Conservation (phyloP, 2,888 invertebrate genomes). For the Cactoblastis cactorum region DNA sequence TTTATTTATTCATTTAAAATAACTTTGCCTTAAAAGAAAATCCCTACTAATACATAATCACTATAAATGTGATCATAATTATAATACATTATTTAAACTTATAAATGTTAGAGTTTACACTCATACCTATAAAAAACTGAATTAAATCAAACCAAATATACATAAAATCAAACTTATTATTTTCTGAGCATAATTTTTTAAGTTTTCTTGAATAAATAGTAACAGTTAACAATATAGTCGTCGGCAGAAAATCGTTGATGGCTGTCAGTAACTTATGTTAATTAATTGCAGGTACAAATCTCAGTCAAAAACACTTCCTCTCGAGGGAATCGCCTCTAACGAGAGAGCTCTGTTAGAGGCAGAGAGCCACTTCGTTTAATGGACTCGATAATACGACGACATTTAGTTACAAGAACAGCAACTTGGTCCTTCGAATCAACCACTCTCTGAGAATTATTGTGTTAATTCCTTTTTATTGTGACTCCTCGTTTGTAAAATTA, state of each 20-base stretch:
- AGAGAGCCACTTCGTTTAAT: conserved; percentile 2
- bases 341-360: conserved; percentile 6
- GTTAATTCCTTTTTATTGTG: background rate
- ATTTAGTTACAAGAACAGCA: background rate
- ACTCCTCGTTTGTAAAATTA: too few relatives aligned
- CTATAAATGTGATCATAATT: too few relatives aligned
- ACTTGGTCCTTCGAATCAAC: background rate
- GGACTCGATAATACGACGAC: conserved; percentile 1
- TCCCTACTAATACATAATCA: too few relatives aligned
- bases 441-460: background rate
- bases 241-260: background rate
- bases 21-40: too few relatives aligned
- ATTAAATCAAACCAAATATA: too few relatives aligned
- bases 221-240: background rate
- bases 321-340: conserved; percentile 10
- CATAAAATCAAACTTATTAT: too few relatives aligned
- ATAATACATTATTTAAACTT: too few relatives aligned
- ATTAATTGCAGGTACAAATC: conserved; percentile 17
- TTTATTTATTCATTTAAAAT: background rate
- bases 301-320: conserved; percentile 12
- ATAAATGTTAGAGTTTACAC: too few relatives aligned
- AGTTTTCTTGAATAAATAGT: background rate
- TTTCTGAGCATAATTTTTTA: too few relatives aligned
- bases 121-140: too few relatives aligned
- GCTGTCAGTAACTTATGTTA: conserved; percentile 12